These are phyloP conservation scores for Formica aserva DNA, from an alignment of 2,888 invertebrate species.

Conservation along the genomic window DNA sequence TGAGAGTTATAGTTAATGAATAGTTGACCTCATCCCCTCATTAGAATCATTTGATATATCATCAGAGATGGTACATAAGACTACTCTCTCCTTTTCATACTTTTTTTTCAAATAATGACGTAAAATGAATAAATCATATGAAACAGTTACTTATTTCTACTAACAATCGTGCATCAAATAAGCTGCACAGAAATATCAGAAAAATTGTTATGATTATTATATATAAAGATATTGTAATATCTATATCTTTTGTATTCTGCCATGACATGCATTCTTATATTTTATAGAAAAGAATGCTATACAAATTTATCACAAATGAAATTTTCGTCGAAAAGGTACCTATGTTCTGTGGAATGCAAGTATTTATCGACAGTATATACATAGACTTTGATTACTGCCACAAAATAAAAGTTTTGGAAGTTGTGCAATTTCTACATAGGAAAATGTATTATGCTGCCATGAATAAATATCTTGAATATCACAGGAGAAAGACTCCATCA, in stretches of 20 bases:
- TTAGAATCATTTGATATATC: not conserved
- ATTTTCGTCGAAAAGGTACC: slow-evolving; percentile 62
- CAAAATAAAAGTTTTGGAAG: slow-evolving; percentile 23
- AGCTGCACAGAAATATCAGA: slow-evolving; percentile 30
- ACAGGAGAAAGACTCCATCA: slow-evolving; percentile 25
- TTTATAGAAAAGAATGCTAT: slow-evolving; percentile 29
- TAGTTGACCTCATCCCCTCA: slow-evolving; percentile 37
- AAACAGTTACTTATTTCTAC: not conserved
- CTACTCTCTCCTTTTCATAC: not conserved
- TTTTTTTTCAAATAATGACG: not conserved
- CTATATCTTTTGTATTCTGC: slow-evolving; percentile 67
- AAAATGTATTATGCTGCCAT: slow-evolving; percentile 21
- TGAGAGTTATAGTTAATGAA: slow-evolving; percentile 50
- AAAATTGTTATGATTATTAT: slow-evolving; percentile 35
- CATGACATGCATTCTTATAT: slow-evolving; percentile 55
- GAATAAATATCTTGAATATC: slow-evolving; percentile 19
- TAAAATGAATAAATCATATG: not conserved
- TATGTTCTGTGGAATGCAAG: slow-evolving; percentile 65
- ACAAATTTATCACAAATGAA: slow-evolving; percentile 47
- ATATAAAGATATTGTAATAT: slow-evolving; percentile 46
- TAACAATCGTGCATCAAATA: not conserved
- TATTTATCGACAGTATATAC: slow-evolving; percentile 60
- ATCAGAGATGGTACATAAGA: not conserved
- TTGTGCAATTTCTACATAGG: not conserved
- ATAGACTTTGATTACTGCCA: slow-evolving; percentile 67